These are phyloP conservation scores for Pygoscelis adeliae DNA, from an alignment of 2,113 vertebrate species.

Conservation along the genomic window DNA sequence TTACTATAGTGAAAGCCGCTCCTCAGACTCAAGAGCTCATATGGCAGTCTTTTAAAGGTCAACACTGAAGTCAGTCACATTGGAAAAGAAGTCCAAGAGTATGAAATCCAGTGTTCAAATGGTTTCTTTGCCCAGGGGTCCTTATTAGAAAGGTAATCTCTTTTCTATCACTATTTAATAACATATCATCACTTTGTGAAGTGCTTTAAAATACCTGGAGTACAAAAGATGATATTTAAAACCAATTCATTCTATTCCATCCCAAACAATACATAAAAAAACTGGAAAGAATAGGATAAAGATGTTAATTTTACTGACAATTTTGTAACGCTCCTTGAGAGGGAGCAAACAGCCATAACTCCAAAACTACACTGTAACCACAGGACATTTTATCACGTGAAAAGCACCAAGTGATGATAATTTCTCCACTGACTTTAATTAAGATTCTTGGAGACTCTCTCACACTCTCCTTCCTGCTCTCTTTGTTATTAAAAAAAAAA, in stretches of 20 bases:
- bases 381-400: background rate
- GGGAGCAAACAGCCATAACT: background rate
- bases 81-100: conserved; percentile 13
- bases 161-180: conserved; percentile 47
- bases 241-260: background rate
- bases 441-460: background rate
- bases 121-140: background rate
- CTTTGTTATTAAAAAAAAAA: background rate
- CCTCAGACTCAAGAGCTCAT: conserved; percentile 30
- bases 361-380: background rate
- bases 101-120: background rate
- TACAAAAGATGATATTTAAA: conserved; percentile 38
- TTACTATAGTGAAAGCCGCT: conserved; percentile 19
- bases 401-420: conserved; percentile 8
- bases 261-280: background rate
- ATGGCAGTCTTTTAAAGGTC: conserved; percentile 49
- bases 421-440: conserved; percentile 23
- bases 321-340: background rate
- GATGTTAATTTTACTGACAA: conserved; percentile 27
- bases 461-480: background rate
- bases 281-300: background rate
- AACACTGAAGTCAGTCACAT: background rate
- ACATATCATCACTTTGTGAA: conserved; percentile 31
- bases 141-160: conserved; percentile 54
- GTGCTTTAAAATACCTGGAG: conserved; percentile 24